Evolutionary conservation across 1,140 invertebrate genomes (phyloP).

Genomic region (Scaptodrosophila lebanonensis): DNA sequence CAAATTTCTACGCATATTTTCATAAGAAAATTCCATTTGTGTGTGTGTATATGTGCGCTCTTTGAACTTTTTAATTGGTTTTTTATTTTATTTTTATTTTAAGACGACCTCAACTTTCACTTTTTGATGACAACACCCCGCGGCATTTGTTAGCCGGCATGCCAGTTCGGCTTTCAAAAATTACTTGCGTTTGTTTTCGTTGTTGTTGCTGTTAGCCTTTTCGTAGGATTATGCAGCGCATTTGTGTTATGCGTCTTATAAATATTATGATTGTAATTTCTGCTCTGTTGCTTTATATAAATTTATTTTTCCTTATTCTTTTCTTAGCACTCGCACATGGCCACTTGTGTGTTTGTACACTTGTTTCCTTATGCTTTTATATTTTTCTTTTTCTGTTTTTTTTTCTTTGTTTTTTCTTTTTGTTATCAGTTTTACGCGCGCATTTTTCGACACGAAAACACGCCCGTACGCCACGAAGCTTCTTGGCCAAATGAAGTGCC

Average conservation of each 20-base stretch:
- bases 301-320: slow-evolving; percentile 20
- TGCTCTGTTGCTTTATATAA: background rate
- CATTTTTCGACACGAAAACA: slow-evolving; percentile 59
- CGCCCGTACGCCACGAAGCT: slow-evolving; percentile 68
- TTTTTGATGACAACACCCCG: slow-evolving; percentile 18
- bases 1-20: no score
- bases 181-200: slow-evolving; percentile 27
- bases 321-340: background rate
- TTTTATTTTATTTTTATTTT: slow-evolving; percentile 17
- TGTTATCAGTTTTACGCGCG: slow-evolving; percentile 60
- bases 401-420: slow-evolving; percentile 36
- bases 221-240: slow-evolving; percentile 20
- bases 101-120: slow-evolving; percentile 25
- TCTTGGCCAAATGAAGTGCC: slow-evolving; percentile 70
- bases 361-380: slow-evolving; percentile 28
- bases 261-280: slow-evolving; percentile 7
- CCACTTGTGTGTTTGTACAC: background rate
- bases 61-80: slow-evolving; percentile 22
- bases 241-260: slow-evolving; percentile 34
- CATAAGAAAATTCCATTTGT: background rate
- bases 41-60: background rate
- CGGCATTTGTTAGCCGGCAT: slow-evolving; percentile 23
- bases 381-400: slow-evolving; percentile 27
- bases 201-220: slow-evolving; percentile 16
- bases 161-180: slow-evolving; percentile 11